These are phyloP conservation scores for Saccostrea cuccullata DNA, from an alignment of 1,140 invertebrate species.

Conservation along the genomic window DNA sequence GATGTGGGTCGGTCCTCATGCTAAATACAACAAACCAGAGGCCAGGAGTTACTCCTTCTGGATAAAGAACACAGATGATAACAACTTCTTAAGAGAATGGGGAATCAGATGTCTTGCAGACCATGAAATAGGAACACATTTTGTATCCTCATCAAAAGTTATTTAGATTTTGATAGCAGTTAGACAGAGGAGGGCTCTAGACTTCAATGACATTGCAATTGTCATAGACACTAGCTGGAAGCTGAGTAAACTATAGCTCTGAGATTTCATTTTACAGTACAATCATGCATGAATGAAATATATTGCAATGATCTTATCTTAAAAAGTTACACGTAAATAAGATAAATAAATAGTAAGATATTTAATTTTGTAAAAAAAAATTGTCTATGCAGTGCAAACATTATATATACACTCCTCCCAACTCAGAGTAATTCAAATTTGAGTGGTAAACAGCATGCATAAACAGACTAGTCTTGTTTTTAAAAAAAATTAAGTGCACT, in stretches of 20 bases:
- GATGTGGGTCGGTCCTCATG: constrained; percentile 75
- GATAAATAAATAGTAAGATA: too few species aligned
- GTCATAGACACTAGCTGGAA: too few species aligned
- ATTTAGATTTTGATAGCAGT: neutral
- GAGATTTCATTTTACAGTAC: too few species aligned
- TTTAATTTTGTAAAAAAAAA: too few species aligned
- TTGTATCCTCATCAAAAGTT: constrained; percentile 73
- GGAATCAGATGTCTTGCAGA: constrained; percentile 75
- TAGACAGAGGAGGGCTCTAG: too few species aligned
- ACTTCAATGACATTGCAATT: too few species aligned
- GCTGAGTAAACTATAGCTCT: too few species aligned
- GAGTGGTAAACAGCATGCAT: neutral
- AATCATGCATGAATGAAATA: too few species aligned
- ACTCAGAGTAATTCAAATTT: neutral
- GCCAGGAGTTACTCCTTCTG: constrained; percentile 73
- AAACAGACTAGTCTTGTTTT: neutral
- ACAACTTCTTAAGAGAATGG: constrained; percentile 72
- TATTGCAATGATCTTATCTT: too few species aligned
- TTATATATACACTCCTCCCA: neutral
- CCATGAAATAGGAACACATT: constrained; percentile 79
- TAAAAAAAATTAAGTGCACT: neutral
- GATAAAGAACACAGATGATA: constrained; percentile 73
- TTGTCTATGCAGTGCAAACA: too few species aligned
- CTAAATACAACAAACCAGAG: constrained; percentile 72
- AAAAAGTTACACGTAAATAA: too few species aligned